A percentile compares a stretch with the other conserved stretches of the same genome.
phyloP scores from a whole-genome alignment of 2,888 invertebrate genomes.

The Itoplectis maculator region DNA sequence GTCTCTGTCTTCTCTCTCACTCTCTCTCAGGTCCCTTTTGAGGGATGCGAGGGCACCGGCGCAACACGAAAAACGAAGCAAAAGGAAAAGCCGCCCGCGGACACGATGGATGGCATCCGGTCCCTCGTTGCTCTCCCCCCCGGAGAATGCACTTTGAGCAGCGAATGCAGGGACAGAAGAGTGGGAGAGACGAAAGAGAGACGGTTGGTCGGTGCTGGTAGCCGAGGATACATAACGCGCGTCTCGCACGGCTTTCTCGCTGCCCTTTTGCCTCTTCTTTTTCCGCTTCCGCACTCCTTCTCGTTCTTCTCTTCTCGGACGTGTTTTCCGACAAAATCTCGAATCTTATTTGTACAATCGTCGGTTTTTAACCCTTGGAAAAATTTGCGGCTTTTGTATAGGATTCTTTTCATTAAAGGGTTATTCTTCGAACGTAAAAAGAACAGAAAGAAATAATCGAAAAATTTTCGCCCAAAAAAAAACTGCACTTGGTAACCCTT shows the following conservation, averaged over 20 bases:
- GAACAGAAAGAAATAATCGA: too few species aligned
- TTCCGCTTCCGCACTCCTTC: slow-evolving; percentile 45
- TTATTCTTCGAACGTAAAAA: too few species aligned
- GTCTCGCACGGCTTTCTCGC: slow-evolving; percentile 25
- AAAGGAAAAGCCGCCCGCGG: slow-evolving; percentile 69
- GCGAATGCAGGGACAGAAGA: slow-evolving; percentile 54
- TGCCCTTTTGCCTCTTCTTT: slow-evolving; percentile 40
- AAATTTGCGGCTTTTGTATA: too few species aligned
- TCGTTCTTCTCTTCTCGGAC: slow-evolving; percentile 53
- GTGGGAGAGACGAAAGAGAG: neutral
- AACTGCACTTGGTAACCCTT: too few species aligned
- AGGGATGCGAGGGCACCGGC: slow-evolving; percentile 41
- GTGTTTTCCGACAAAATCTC: slow-evolving; percentile 39
- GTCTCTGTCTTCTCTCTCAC: slow-evolving; percentile 21
- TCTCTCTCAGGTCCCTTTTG: slow-evolving; percentile 53
- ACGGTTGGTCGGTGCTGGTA: slow-evolving; percentile 38
- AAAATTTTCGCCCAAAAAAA: too few species aligned
- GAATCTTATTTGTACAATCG: too few species aligned
- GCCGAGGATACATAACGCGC: slow-evolving; percentile 54
- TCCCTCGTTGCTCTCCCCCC: slow-evolving; percentile 71
- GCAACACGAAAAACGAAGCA: slow-evolving; percentile 59
- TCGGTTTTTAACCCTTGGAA: too few species aligned
- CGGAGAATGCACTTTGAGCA: slow-evolving; percentile 76
- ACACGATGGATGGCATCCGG: slow-evolving; percentile 84
- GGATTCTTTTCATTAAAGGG: too few species aligned